phyloP scores from a whole-genome alignment of 2,888 invertebrate genomes.

The Frankliniella intonsa region DNA sequence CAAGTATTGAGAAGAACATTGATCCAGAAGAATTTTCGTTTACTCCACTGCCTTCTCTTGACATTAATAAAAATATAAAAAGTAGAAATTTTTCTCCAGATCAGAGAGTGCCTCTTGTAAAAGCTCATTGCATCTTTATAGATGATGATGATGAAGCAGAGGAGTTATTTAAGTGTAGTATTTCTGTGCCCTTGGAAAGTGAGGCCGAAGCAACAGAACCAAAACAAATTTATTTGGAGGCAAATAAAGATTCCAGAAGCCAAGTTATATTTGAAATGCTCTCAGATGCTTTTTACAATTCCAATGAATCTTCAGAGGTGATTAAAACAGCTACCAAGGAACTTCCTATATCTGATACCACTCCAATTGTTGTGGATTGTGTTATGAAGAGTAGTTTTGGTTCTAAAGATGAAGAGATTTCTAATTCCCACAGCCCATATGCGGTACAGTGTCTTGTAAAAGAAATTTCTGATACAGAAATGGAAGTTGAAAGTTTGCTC shows the following conservation, averaged over 20 bases:
- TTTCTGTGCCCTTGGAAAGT: not conserved
- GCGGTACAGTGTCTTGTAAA: not conserved
- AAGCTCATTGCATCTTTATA: not conserved
- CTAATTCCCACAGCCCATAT: too few species aligned
- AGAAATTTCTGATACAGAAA: not conserved
- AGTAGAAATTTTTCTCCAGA: not conserved
- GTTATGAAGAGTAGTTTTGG: slow-evolving; percentile 25
- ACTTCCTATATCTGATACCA: not conserved
- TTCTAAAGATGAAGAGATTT: not conserved
- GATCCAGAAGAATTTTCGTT: not conserved
- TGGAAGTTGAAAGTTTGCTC: not conserved
- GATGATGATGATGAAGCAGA: not conserved
- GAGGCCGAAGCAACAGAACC: not conserved
- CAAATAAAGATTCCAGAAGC: not conserved
- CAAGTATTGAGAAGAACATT: not conserved
- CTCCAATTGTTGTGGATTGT: not conserved
- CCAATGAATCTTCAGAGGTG: not conserved
- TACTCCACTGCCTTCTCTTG: not conserved
- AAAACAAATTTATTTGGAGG: not conserved
- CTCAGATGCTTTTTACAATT: not conserved
- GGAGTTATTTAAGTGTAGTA: not conserved
- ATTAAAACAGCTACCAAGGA: not conserved
- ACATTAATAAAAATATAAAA: not conserved
- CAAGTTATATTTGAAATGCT: slow-evolving; percentile 12
- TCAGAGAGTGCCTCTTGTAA: not conserved